Percentiles rank a stretch among this genome's conserved stretches.
Evolutionary conservation across 2,888 invertebrate species (phyloP).

Genomic region (Timema cristinae): DNA sequence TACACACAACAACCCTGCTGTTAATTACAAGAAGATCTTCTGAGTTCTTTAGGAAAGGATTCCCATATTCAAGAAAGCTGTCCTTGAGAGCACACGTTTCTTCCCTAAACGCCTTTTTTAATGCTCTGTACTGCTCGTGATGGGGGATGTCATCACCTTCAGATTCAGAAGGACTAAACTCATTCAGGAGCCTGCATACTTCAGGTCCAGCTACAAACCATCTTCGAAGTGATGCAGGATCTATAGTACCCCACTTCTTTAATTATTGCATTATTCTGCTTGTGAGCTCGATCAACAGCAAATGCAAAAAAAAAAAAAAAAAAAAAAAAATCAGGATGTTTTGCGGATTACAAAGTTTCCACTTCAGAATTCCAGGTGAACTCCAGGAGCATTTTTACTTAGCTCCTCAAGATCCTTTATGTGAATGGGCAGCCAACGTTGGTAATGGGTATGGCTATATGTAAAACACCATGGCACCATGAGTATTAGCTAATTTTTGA

Average conservation of each 20-base stretch:
- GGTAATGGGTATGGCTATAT: neutral
- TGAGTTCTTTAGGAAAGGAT: neutral
- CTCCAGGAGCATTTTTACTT: conserved; percentile 6
- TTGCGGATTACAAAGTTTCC: conserved; percentile 10
- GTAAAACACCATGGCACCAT: neutral
- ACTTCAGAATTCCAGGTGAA: neutral
- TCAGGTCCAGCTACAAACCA: conserved; percentile 2
- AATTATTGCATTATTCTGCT: neutral
- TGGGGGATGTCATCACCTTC: neutral
- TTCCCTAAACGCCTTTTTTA: neutral
- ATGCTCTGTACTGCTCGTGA: conserved; percentile 9
- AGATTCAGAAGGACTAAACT: conserved; percentile 6
- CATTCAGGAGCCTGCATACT: neutral
- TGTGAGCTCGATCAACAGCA: neutral
- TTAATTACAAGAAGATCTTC: neutral
- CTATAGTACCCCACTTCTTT: neutral
- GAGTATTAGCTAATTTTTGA: neutral
- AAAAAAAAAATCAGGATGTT: neutral
- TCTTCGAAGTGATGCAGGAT: conserved; percentile 10
- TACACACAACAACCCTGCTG: neutral
- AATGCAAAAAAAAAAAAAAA: too few relatives aligned
- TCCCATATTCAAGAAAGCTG: conserved; percentile 1
- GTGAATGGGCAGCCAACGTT: neutral
- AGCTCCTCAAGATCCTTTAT: conserved; percentile 4
- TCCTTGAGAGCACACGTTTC: conserved; percentile 3